A percentile compares a stretch with the other conserved stretches of the same genome.
Evolutionary conservation across 2,797 vertebrate species (phyloP).

Genomic region (Molossus alvarezi): DNA sequence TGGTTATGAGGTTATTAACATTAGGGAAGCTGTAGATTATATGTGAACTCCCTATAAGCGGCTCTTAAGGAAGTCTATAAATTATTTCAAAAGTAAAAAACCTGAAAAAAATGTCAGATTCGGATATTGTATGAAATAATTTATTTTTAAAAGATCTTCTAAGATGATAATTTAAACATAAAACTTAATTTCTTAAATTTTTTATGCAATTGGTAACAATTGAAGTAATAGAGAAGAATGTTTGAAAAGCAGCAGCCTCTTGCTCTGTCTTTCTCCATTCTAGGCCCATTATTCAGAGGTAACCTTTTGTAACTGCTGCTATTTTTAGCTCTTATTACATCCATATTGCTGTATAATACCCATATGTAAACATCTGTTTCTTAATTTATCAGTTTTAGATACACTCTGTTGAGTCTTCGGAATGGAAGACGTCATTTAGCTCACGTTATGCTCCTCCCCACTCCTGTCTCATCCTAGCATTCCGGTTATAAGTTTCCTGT

Average conservation of each 20-base stretch:
- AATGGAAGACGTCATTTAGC: background rate
- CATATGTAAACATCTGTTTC: background rate
- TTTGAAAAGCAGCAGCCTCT: background rate
- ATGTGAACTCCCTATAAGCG: background rate
- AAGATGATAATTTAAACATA: constrained; percentile 39
- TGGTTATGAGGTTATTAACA: background rate
- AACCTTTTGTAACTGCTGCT: background rate
- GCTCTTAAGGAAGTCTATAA: constrained; percentile 23
- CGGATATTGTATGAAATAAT: background rate
- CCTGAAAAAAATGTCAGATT: background rate
- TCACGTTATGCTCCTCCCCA: background rate
- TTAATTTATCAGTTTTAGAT: background rate
- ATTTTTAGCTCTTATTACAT: background rate
- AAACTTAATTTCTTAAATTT: background rate
- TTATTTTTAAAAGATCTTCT: background rate
- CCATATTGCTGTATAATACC: background rate
- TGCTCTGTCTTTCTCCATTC: background rate
- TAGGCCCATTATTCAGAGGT: background rate
- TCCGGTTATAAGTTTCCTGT: background rate
- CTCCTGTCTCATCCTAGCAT: background rate
- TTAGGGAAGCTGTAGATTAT: background rate
- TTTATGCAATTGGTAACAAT: background rate
- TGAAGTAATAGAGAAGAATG: background rate
- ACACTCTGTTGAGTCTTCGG: background rate
- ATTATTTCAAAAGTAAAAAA: constrained; percentile 31